Evolutionary conservation across 2,797 vertebrate genomes (phyloP), one percentile per base, ranked within the genome.

Genomic region (Furcifer pardalis): DNA sequence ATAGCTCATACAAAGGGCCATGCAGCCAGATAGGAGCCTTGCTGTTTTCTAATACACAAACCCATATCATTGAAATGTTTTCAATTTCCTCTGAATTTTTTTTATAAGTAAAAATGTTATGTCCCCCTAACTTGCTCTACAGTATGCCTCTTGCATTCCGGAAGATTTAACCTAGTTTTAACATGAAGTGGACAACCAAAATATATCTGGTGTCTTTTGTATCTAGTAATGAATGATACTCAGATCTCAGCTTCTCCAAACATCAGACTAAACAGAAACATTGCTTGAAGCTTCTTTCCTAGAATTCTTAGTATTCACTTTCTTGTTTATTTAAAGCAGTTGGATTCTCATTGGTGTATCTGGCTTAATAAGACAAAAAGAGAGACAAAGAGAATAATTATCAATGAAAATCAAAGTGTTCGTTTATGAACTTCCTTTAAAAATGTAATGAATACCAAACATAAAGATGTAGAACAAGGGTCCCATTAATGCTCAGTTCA

Each of bases 321-420:
- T 85, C 72, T 23, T 35, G 60, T 79, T 74, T 30, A 44, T 66
- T n/a, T 80, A 74, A 44, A 56, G 32, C 27, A 77, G 52, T 19
- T 84, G 49, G 59, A 59, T 77, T 84, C 71, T 77, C 63, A 69
- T 46, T 84, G 69, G 75, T 42, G 30, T 60, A 23, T 60, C 19
- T 78, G 46, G 12, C 46, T 59, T 68, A 75, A 66, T 30, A 75
- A 46, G 35, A 32, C 35, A 42, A 63, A 27, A 40, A 15, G 37
- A 37, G 25, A 46, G 15, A 42, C 37, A 23, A 56, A 69, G 21
- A 27, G 21, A 27, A 56, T 27, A 71, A 84, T 72, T 62, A 75
- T 63, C 72, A 85, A 35, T 79, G n/a, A 66, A 85, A 85, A 85
- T 49, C 59, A 79, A 84, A 85, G 32, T 27, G 66, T 59, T n/a